Evolutionary conservation across 2,888 invertebrate genomes (phyloP), one percentile per base, ranked within the genome.

Genomic region (Euplexia lucipara): DNA sequence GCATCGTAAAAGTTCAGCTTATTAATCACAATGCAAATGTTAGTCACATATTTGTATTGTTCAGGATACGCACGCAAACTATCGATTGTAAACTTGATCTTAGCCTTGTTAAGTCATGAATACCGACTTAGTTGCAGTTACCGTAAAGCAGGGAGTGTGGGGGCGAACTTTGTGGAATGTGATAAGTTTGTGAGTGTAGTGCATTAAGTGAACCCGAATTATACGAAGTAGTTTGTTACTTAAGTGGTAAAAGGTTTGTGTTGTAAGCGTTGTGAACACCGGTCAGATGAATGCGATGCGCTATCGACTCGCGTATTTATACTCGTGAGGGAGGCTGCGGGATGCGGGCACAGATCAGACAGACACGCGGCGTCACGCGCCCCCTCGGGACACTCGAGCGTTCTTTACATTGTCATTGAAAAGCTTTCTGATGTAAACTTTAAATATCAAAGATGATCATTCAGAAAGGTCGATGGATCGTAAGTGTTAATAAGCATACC

Each of bases 251-350:
- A 80, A 83, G 82, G 78, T 77, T 83, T 76, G 73, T 73, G 75
- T 78, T 82, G 81, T 82, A 79, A 81, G 64, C 76, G 74, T 78
- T 77, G 69, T 77, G 72, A 82, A 83, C 78, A 75, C 76, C 70
- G 79, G 83, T 64, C 81, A 83, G 80, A 82, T 83, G 83, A 85
- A 86, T 86, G 83, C 83, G 83, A 85, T 87, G 87, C 83, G 86
- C 84, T 90, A 88, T 90, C 88, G 90, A 90, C 87, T 90, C 78
- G 83, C 83, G 86, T 88, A 90, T 90, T 89, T 90, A 90, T 88
- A 72, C 72, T 72, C 72, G 57, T 68, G 86, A 83, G 85, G 85
- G 84, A 81, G 85, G 74, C 71, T 73, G 80, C 72, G 84, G 75
- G 79, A 67, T 72, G 79, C 69, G 81, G 81, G 47, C 84, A 80